Evolutionary conservation across 1,140 invertebrate genomes (phyloP), one percentile per base, ranked within the genome.

Genomic region (Tetramorium parvispinum): DNA sequence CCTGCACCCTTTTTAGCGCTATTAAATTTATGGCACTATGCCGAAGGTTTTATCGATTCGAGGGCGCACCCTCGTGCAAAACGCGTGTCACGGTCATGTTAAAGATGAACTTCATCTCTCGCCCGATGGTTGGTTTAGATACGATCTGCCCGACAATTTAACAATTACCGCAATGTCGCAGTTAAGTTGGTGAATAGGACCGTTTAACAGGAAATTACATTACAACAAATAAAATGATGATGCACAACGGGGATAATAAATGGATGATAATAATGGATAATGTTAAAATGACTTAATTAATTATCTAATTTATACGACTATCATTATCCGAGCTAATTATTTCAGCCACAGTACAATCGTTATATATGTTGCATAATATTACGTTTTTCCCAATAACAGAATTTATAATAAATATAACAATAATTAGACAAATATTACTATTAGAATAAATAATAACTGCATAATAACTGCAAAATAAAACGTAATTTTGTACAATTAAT

Each of bases 41-140:
- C 6, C 18, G 46, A 81, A 51, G 32, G 7, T 21, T 49, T 75
- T 66, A 89, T 89, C 40, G 75, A 89, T 89, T 5, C 16, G 0
- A 13, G 27, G 53, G 21, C 46, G 27, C 68, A 70, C 61, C 82
- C 32, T 63, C 6, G 13, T 66, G 10, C 3, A 51, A 24, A 53
- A 63, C 46, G 49, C 7, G 40, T 59, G 66, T 88, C 82, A 88
- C 32, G 51, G 87, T 88, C 24, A 43, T 3, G 10, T 49, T 27
- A 51, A 51, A 49, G 24, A 27, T 61, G 16, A 83, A 57, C 37
- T 16, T 71, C 11, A 21, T 77, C 53, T 46, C 32, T 68, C 32
- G 49, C 57, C 53, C n/a, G 7, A 37, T 37, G 4, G 6, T 16
- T 32, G 18, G 6, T 61, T 27, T 32, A 61, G 18, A 65, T 78